Conservation (phyloP, 2,797 vertebrate species). For the Anguilla obscura region DNA sequence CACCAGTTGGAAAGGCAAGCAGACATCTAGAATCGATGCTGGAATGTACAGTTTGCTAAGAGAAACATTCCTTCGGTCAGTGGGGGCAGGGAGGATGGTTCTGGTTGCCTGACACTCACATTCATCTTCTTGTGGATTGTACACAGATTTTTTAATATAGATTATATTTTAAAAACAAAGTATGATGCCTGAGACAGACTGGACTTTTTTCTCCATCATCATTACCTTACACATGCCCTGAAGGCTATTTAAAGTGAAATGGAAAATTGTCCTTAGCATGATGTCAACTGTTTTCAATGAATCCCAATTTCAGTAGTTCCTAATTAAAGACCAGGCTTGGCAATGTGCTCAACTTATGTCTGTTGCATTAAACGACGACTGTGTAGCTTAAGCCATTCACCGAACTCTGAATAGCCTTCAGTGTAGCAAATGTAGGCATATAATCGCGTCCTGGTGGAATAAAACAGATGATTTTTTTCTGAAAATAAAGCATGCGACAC, state of each 20-base stretch:
- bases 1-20: background rate
- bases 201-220: background rate
- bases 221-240: background rate
- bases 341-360: background rate
- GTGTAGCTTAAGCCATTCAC: background rate
- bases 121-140: constrained; percentile 5
- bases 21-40: background rate
- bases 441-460: background rate
- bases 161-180: background rate
- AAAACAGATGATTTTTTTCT: background rate
- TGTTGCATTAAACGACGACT: background rate
- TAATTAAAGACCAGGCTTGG: background rate
- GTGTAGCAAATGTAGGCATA: background rate
- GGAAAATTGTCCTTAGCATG: background rate
- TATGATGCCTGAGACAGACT: background rate
- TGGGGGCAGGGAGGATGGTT: background rate
- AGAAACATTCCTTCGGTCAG: constrained; percentile 9
- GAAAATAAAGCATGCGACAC: background rate
- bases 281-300: background rate
- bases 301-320: background rate
- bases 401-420: background rate
- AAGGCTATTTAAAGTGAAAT: background rate
- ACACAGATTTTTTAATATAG: background rate
- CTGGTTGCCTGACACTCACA: background rate
- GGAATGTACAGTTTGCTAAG: background rate